Percentiles rank a stretch among this genome's conserved stretches.
Conservation (phyloP, 2,888 invertebrate genomes). For the Andrena hattorfiana region DNA sequence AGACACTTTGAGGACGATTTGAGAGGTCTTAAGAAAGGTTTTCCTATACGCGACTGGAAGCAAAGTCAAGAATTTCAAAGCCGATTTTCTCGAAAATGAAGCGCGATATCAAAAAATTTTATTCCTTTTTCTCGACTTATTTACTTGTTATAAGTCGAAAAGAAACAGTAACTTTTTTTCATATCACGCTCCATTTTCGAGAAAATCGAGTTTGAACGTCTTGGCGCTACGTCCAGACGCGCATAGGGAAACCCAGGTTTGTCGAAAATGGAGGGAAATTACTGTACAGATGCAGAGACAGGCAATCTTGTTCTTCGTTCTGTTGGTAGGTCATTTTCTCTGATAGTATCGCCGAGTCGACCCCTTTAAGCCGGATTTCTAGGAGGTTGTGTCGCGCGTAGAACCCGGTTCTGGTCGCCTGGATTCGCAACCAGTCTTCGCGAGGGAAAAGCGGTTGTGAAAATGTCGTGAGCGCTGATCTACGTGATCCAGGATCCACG, state of each 20-base stretch:
- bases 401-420: constrained; percentile 71
- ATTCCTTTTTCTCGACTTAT: too few species aligned
- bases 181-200: too few species aligned
- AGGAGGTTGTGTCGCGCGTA: constrained; percentile 48
- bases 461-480: constrained; percentile 71
- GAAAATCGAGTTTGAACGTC: too few species aligned
- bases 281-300: background rate
- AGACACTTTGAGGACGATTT: background rate
- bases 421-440: constrained; percentile 75
- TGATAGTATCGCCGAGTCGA: constrained; percentile 55
- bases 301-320: background rate
- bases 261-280: too few species aligned
- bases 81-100: too few species aligned
- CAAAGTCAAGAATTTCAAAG: too few species aligned
- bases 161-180: too few species aligned
- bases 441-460: constrained; percentile 80
- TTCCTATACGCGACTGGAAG: too few species aligned
- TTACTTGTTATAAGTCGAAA: too few species aligned
- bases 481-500: constrained; percentile 54
- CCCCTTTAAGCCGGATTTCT: constrained; percentile 68
- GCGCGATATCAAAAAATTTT: too few species aligned
- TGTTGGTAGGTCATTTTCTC: constrained; percentile 44
- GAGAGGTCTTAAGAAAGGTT: background rate
- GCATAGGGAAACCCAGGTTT: too few species aligned
- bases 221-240: too few species aligned